Conservation (phyloP, 2,888 invertebrate species). For the Morpho achilles region DNA sequence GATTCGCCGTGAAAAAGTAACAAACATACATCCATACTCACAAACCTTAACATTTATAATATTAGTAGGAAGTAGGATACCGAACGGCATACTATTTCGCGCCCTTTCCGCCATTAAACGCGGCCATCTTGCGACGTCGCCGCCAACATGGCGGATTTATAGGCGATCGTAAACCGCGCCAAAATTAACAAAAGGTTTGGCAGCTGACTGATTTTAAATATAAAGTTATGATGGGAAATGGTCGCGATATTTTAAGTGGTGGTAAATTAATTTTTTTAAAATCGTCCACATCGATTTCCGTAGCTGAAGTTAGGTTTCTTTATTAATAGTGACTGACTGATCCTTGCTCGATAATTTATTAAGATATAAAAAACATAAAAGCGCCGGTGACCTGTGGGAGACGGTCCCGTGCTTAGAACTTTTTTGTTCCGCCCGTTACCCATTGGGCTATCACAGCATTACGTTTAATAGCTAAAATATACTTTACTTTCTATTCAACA, state of each 20-base stretch:
- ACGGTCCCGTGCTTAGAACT: too few species aligned
- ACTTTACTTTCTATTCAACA: too few species aligned
- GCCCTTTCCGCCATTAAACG: constrained; percentile 38
- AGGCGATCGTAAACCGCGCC: constrained; percentile 60
- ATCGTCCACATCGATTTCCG: constrained; percentile 13
- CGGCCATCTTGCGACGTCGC: constrained; percentile 53
- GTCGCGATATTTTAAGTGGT: constrained; percentile 33
- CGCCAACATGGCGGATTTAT: constrained; percentile 61
- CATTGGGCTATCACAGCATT: too few species aligned
- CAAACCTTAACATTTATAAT: neutral
- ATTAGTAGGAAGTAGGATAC: constrained; percentile 24
- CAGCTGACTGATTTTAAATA: constrained; percentile 67
- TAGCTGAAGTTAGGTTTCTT: neutral
- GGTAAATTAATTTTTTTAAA: constrained; percentile 29
- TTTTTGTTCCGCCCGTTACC: too few species aligned
- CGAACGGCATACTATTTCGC: constrained; percentile 36
- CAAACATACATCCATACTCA: too few species aligned
- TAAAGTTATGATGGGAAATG: constrained; percentile 57
- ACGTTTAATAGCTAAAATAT: too few species aligned
- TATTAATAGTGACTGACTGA: neutral
- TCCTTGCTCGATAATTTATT: too few species aligned
- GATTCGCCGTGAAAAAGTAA: too few species aligned
- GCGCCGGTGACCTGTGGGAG: too few species aligned
- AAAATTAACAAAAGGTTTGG: constrained; percentile 72
- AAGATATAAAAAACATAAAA: too few species aligned